Conservation (phyloP, 2,797 vertebrate genomes). For the Percopsis omiscomaycus region DNA sequence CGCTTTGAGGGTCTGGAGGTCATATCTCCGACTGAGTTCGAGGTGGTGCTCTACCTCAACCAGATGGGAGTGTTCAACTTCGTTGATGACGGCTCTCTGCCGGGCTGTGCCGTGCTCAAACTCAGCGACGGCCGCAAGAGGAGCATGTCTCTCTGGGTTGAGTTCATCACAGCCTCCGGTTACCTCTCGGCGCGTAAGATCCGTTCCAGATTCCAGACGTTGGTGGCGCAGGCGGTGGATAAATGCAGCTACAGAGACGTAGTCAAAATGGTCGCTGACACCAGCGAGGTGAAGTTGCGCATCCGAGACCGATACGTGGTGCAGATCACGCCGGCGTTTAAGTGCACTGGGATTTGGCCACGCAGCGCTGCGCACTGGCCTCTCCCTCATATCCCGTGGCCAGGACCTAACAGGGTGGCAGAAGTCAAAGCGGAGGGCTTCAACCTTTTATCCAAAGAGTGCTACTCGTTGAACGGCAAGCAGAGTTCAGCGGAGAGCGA, state of each 20-base stretch:
- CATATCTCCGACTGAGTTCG: constrained; percentile 96
- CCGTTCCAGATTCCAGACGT: constrained; percentile 96
- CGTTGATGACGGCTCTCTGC: constrained; percentile 97
- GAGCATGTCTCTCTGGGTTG: constrained; percentile 99
- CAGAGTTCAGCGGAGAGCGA: constrained; percentile 99
- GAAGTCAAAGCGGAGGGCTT: constrained; percentile 98
- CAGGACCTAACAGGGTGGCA: constrained; percentile 95
- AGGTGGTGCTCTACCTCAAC: constrained; percentile 99
- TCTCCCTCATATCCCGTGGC: constrained; percentile 98
- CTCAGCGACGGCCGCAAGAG: constrained; percentile 97
- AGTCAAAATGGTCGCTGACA: constrained; percentile 99
- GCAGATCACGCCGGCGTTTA: constrained; percentile 98
- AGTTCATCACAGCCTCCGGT: constrained; percentile 99
- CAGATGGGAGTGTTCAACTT: constrained; percentile 99
- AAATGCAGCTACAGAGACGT: constrained; percentile 99
- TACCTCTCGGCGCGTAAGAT: constrained; percentile 98
- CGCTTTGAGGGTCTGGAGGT: constrained; percentile 98
- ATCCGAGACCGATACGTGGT: constrained; percentile 98
- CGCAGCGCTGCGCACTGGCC: constrained; percentile 98
- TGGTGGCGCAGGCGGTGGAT: constrained; percentile 98
- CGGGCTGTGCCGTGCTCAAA: constrained; percentile 97
- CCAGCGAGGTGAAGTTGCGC: constrained; percentile 94
- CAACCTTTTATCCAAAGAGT: constrained; percentile 98
- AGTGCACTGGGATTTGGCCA: constrained; percentile 99
- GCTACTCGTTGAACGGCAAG: constrained; percentile 97